Base-by-base conservation (phyloP, 2,797 vertebrate species). In the Cyclura pinguis region DNA sequence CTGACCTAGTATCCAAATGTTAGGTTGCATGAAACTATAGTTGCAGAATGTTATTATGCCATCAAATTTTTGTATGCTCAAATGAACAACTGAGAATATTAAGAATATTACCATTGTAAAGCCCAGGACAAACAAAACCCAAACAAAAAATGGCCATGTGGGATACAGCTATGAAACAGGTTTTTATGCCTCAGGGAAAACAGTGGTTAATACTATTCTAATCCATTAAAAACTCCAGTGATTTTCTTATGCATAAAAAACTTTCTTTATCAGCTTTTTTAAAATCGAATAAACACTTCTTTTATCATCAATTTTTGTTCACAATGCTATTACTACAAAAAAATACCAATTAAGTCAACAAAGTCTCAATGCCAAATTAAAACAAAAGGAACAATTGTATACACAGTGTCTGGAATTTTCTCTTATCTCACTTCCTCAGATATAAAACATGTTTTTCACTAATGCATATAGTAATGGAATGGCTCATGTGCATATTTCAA, bases 341-440 rank as follows among this genome's bases (percentile, higher is more conserved):
- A 85, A 85, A 85, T 67, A 85, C 55, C 47, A 38, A 78, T 85
- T 89, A 89, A 52, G 35, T 62, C 38, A 91, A 85, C 5, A 89
- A 6, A 18, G 13, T 90, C 73, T 50, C 57, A 87, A 59, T 47
- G 2, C 82, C 0, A 4, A 92, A 92, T 42, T 82, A n/a, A 13
- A 90, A 78, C 57, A 73, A 69, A 93, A 85, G 8, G 84, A 69
- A 29, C 18, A 80, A 13, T 86, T 73, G 72, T 14, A 42, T 10
- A 22, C 86, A 81, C 12, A 80, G n/a, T 29, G 1, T 74, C 5
- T 76, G 84, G 27, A 47, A 59, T 29, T 84, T 87, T 55, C 22
- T 80, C 72, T 67, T 80, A 91, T 91, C 82, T 90, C 22, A 20
- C 16, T 78, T 89, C 32, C 73, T 88, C 82, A 88, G 10, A 50